phyloP scores from a whole-genome alignment of 2,797 vertebrate species.

The Crocodylus rhombifer region DNA sequence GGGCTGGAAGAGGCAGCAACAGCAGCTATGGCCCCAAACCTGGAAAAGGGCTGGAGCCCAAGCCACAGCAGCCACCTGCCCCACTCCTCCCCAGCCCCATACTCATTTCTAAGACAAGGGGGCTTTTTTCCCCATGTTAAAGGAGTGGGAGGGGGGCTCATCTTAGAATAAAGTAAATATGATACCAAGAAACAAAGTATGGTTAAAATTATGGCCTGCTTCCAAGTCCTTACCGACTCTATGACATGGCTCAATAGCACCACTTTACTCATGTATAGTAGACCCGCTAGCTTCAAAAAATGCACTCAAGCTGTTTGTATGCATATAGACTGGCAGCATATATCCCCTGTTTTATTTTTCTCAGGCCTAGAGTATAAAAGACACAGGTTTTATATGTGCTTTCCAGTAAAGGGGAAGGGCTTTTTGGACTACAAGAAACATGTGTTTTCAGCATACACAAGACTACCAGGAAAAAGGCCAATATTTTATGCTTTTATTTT shows the following conservation, averaged over 20 bases:
- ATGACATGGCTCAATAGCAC: neutral
- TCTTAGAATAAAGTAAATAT: no score
- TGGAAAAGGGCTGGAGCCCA: no score
- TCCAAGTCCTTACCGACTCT: neutral
- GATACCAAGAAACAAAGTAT: neutral
- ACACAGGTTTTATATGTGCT: neutral
- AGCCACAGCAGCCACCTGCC: no score
- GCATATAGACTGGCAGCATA: neutral
- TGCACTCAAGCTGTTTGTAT: neutral
- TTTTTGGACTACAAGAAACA: neutral
- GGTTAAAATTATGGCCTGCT: neutral
- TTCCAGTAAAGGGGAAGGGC: neutral
- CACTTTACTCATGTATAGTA: neutral
- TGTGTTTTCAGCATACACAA: neutral
- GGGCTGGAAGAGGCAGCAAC: no score
- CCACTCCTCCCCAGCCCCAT: no score
- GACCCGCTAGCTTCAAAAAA: neutral
- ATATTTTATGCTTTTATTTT: neutral
- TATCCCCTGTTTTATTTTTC: neutral
- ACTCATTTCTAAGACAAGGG: no score
- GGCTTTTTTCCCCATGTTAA: no score
- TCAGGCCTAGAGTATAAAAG: neutral
- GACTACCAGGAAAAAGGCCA: neutral
- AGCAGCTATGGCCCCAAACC: no score
- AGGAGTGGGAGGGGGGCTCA: no score